phyloP scores from a whole-genome alignment of 2,797 vertebrate genomes.

The Enteromius paludinosus region DNA sequence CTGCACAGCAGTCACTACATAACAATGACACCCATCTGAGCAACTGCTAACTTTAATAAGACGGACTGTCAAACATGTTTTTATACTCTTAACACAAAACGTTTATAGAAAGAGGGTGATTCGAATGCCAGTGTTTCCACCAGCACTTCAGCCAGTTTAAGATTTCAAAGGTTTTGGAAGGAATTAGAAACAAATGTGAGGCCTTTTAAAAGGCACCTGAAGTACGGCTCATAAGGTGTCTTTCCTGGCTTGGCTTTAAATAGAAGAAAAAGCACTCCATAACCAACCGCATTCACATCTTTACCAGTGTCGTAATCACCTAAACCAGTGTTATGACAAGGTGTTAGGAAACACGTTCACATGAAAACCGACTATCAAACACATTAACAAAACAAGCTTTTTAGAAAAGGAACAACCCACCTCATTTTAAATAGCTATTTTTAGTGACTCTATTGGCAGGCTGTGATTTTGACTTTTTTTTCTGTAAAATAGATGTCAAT shows the following conservation, averaged over 20 bases:
- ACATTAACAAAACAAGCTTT: background rate
- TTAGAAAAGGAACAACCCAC: background rate
- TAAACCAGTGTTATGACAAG: background rate
- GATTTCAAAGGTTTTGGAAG: background rate
- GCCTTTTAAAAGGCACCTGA: background rate
- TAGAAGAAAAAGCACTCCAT: background rate
- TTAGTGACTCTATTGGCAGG: background rate
- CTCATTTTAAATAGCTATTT: background rate
- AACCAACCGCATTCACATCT: background rate
- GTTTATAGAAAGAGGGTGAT: background rate
- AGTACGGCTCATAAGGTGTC: background rate
- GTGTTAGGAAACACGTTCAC: background rate
- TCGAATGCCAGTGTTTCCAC: constrained; percentile 2
- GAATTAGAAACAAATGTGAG: constrained; percentile 33
- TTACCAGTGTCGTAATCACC: constrained; percentile 2
- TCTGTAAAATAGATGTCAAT: background rate
- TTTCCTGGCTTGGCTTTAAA: constrained; percentile 7
- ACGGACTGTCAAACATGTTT: background rate
- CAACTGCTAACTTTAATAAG: constrained; percentile 1
- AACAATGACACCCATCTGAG: constrained; percentile 6
- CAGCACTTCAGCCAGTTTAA: background rate
- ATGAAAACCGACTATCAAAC: background rate
- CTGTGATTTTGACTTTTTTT: background rate
- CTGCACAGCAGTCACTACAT: background rate
- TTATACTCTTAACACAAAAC: background rate